These are phyloP conservation scores for Psammodynastes pulverulentus DNA, from an alignment of 2,113 vertebrate species.

Conservation along the genomic window DNA sequence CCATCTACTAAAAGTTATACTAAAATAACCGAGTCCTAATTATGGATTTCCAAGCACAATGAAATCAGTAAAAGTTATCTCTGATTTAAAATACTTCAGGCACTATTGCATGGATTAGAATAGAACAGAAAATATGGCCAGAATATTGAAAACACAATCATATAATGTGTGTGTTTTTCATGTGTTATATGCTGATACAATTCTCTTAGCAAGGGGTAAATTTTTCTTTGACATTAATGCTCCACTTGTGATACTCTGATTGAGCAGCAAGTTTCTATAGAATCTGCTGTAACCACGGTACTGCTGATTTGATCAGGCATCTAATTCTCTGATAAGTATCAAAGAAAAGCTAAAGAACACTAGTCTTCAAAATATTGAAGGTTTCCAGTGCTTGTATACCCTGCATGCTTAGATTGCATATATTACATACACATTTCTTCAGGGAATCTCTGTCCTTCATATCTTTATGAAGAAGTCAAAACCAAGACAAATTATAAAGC, in stretches of 20 bases:
- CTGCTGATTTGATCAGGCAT: not conserved
- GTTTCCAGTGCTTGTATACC: not conserved
- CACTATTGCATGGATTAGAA: not conserved
- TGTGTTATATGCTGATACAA: not conserved
- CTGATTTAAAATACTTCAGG: not conserved
- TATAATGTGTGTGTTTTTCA: not conserved
- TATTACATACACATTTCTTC: conserved; percentile 12
- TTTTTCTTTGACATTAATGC: not conserved
- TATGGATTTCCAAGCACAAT: not conserved
- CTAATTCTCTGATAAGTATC: conserved; percentile 3
- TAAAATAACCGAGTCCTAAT: not conserved
- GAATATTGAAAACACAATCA: not conserved
- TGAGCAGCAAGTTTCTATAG: not conserved
- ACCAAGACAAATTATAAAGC: not conserved
- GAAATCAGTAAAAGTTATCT: not conserved
- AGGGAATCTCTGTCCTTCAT: not conserved
- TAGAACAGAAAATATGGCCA: not conserved
- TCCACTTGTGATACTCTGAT: not conserved
- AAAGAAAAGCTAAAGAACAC: conserved; percentile 7
- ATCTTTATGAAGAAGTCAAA: conserved; percentile 22
- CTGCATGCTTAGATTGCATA: not conserved
- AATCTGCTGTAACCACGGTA: not conserved
- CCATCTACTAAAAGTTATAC: not conserved
- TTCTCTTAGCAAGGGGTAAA: not conserved
- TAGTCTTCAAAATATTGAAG: conserved; percentile 22